Evolutionary conservation across 2,797 vertebrate genomes (phyloP), one percentile per base, ranked within the genome.

Genomic region (Sternarchorhynchus goeldii): DNA sequence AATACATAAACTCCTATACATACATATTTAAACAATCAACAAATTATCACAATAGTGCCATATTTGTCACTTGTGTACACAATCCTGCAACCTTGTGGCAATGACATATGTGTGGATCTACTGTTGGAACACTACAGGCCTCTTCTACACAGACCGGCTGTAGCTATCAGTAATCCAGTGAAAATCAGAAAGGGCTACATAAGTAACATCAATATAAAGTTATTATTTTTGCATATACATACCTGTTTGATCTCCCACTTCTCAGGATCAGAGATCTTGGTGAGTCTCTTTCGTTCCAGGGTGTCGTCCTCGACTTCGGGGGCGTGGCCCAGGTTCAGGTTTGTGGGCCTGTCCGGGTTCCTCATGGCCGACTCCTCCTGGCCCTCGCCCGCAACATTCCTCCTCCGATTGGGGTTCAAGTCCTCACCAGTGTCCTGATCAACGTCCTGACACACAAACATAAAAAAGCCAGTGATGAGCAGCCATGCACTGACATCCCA

Each of bases 231-330:
- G 5, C 7, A 17, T 36, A 18, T 25, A 8, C 25, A 3, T 16
- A 99, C 97, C 95, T 99, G 98, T 83, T 99, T 99, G 76, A 99
- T 98, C 84, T 99, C 98, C 98, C 98, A 99, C 71, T 99, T 99
- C 88, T 99, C 96, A 0, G 96, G 96, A 89, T 99, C 98, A 0
- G 97, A 98, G 69, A 99, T 99, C 0, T 98, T 96, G 5, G 97
- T 98, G 75, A 99, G 97, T 79, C 97, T 94, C 81, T 99, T 99
- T 74, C 98, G 91, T 73, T 99, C 96, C 64, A 98, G 89, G 0
- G 95, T 96, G 87, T 98, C 96, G 0, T 99, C 97, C 86, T 98
- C 97, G 78, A 98, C 91, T 86, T 98, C 97, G 0, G 96, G 97
- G 18, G 95, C 94, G 0, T 90, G 96, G 82, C 96, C 96, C 3